phyloP scores from a whole-genome alignment of 2,888 invertebrate genomes.

The Frankliniella intonsa region DNA sequence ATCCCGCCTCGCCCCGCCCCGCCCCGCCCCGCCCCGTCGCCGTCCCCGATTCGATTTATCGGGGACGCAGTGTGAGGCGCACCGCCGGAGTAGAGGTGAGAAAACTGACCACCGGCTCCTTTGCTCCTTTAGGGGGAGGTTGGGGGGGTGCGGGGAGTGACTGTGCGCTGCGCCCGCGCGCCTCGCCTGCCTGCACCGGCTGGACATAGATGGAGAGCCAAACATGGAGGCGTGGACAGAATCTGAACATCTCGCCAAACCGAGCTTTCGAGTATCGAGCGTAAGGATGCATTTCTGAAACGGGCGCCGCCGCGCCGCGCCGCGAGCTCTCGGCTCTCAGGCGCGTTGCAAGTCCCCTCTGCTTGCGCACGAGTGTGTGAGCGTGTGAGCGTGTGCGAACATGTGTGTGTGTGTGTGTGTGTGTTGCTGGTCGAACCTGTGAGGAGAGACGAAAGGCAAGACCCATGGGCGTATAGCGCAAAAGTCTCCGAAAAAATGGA shows the following conservation, averaged over 20 bases:
- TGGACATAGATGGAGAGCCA: background rate
- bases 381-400: background rate
- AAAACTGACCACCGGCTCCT: too few relatives aligned
- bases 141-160: too few relatives aligned
- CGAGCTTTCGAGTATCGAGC: background rate
- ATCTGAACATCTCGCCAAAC: background rate
- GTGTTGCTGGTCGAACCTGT: background rate
- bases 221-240: constrained; percentile 12
- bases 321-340: background rate
- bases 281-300: background rate
- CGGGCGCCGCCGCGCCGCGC: background rate
- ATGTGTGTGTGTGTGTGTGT: background rate
- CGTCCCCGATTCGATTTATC: background rate
- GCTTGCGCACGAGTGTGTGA: background rate
- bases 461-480: too few relatives aligned
- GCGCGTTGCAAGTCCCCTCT: background rate
- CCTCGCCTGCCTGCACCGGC: background rate
- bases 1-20: background rate
- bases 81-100: too few relatives aligned
- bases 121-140: too few relatives aligned
- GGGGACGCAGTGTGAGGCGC: background rate
- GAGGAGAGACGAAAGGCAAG: background rate
- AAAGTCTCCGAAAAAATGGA: too few relatives aligned
- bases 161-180: background rate
- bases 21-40: background rate